These are phyloP conservation scores for Hermaeophaga mercurialis DNA, from an alignment of 2,888 invertebrate species.

Conservation along the genomic window DNA sequence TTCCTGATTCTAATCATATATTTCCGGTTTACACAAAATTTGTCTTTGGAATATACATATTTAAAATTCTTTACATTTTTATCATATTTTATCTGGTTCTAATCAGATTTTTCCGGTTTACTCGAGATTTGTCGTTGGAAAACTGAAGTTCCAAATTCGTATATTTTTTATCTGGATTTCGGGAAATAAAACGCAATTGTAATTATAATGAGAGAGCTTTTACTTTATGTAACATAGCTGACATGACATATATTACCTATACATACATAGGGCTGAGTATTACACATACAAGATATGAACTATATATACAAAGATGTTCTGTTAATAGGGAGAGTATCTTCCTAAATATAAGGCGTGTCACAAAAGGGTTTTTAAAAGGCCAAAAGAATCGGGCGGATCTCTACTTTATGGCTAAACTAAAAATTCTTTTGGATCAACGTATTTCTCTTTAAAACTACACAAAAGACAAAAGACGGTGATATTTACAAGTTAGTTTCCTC, in stretches of 20 bases:
- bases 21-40: too few relatives aligned
- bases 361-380: conserved; percentile 52
- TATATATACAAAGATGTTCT: conserved; percentile 47
- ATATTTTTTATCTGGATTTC: too few relatives aligned
- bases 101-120: too few relatives aligned
- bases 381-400: conserved; percentile 37
- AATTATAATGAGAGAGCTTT: conserved; percentile 59
- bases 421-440: neutral
- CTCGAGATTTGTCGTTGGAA: too few relatives aligned
- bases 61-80: too few relatives aligned
- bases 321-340: conserved; percentile 48
- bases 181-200: conserved; percentile 30
- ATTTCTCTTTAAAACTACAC: conserved; percentile 12
- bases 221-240: conserved; percentile 59
- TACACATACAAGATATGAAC: conserved; percentile 53
- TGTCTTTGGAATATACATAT: too few relatives aligned
- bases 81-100: too few relatives aligned
- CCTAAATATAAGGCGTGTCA: conserved; percentile 55
- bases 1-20: too few relatives aligned
- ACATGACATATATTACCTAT: conserved; percentile 58
- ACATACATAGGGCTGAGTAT: conserved; percentile 58
- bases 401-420: conserved; percentile 11
- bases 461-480: conserved; percentile 20
- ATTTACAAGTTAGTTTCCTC: conserved; percentile 15
- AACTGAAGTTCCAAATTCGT: too few relatives aligned